These are phyloP conservation scores for Heliconius himera DNA, from an alignment of 1,140 invertebrate species.

Conservation along the genomic window DNA sequence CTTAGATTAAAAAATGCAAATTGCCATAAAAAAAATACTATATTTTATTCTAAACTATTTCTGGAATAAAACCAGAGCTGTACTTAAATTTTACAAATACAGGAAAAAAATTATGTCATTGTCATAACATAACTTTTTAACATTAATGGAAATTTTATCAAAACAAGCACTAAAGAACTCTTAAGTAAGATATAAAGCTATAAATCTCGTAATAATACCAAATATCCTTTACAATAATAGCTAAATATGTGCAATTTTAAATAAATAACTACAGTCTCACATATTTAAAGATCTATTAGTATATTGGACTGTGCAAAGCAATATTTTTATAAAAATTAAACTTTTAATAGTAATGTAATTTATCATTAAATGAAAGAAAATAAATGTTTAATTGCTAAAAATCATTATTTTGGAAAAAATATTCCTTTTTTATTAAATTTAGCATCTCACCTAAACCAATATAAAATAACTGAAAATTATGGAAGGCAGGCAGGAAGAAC, in stretches of 20 bases:
- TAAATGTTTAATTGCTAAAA: conserved; percentile 5
- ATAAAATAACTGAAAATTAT: not conserved
- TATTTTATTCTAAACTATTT: conserved; percentile 3
- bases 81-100: conserved; percentile 19
- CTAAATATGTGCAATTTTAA: conserved; percentile 8
- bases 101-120: not conserved
- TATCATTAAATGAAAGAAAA: conserved; percentile 15
- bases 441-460: not conserved
- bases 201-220: not conserved
- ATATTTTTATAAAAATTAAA: conserved; percentile 31
- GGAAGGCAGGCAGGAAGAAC: not conserved
- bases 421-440: not conserved
- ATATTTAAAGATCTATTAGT: conserved; percentile 9
- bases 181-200: not conserved
- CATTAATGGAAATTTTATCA: not conserved
- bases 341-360: conserved; percentile 18
- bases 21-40: conserved; percentile 16
- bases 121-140: not conserved
- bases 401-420: not conserved
- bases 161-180: not conserved
- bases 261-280: not conserved
- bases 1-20: conserved; percentile 20
- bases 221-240: not conserved
- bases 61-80: not conserved
- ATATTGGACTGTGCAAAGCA: conserved; percentile 16